Evolutionary conservation across 2,888 invertebrate genomes (phyloP).

Genomic region (Tenthredo amoena): DNA sequence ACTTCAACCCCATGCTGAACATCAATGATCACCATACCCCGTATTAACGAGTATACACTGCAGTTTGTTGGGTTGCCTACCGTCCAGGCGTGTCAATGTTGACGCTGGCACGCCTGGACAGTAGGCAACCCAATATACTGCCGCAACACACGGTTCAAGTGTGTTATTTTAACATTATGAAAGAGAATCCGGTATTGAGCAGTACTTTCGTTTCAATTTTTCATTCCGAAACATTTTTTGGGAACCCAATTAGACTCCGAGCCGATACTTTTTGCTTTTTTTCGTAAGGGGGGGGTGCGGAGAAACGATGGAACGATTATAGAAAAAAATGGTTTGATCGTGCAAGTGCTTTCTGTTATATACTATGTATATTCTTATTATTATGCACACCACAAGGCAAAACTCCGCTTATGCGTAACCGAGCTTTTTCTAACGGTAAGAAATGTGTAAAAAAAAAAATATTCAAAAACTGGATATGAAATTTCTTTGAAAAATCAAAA

Average conservation of each 20-base stretch:
- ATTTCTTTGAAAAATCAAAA: too few relatives aligned
- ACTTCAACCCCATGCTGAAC: background rate
- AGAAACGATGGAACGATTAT: background rate
- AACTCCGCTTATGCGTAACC: too few relatives aligned
- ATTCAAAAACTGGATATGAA: too few relatives aligned
- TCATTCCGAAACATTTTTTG: background rate
- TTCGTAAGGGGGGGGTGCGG: background rate
- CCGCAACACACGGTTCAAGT: background rate
- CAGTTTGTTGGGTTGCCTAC: background rate
- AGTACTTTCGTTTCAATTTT: background rate
- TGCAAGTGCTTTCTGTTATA: background rate
- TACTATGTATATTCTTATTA: background rate
- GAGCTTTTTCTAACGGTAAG: too few relatives aligned
- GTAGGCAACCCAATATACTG: background rate
- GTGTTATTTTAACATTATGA: background rate
- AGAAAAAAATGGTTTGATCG: background rate
- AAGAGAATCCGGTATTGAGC: background rate
- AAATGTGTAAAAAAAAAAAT: too few relatives aligned
- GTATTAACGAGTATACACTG: background rate
- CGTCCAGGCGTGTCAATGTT: background rate
- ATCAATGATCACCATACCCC: background rate
- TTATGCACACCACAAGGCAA: too few relatives aligned
- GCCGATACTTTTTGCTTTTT: background rate
- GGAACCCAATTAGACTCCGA: background rate
- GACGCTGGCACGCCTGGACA: background rate